phyloP scores from a whole-genome alignment of 2,797 vertebrate genomes.

The Sardinella longiceps region DNA sequence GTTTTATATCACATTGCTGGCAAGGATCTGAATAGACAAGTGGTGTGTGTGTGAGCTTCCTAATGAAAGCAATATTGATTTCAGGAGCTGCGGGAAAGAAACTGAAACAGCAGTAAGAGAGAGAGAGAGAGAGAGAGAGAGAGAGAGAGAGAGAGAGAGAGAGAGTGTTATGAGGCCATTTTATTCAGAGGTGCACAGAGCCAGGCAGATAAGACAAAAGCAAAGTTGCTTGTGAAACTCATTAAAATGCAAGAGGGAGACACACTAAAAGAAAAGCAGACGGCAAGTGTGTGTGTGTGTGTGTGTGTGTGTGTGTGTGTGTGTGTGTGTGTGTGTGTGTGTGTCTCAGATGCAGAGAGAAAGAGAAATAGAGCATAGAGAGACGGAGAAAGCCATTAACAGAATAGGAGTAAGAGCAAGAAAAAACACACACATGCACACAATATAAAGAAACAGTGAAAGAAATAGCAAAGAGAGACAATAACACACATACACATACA shows the following conservation, averaged over 20 bases:
- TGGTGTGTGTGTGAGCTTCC: slow-evolving; percentile 8
- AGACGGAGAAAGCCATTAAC: background rate
- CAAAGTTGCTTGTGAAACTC: slow-evolving; percentile 47
- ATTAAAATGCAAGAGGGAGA: slow-evolving; percentile 56
- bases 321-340: background rate
- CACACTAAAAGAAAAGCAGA: slow-evolving; percentile 47
- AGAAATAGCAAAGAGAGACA: background rate
- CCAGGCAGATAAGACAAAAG: slow-evolving; percentile 44
- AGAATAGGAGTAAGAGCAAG: background rate
- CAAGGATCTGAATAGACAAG: slow-evolving; percentile 35
- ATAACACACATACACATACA: slow-evolving; percentile 1
- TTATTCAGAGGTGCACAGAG: slow-evolving; percentile 39
- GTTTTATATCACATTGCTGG: slow-evolving; percentile 28
- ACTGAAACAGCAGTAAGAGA: slow-evolving; percentile 26
- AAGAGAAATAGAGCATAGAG: background rate
- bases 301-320: slow-evolving; percentile 26
- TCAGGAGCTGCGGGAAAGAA: slow-evolving; percentile 18
- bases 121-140: background rate
- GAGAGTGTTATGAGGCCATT: slow-evolving; percentile 1
- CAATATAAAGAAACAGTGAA: background rate
- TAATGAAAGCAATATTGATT: slow-evolving; percentile 41
- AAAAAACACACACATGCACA: slow-evolving; percentile 18
- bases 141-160: slow-evolving; percentile 6
- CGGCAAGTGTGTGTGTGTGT: slow-evolving; percentile 15
- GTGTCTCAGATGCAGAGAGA: background rate